These are phyloP conservation scores for Salvator merianae DNA, from an alignment of 2,113 vertebrate genomes.

Conservation along the genomic window DNA sequence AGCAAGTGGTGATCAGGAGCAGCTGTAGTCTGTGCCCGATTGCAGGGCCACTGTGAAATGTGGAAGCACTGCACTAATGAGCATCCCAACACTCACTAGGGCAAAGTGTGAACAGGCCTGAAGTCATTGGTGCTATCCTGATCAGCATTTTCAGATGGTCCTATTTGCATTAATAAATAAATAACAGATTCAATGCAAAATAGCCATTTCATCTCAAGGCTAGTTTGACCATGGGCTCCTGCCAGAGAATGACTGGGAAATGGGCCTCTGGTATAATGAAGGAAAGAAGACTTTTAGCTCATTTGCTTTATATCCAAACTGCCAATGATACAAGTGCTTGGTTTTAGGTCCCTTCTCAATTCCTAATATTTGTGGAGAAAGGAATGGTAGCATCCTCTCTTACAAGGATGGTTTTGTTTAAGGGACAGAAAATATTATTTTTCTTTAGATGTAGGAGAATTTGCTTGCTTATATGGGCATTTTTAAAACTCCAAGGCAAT, in stretches of 20 bases:
- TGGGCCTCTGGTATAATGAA: background rate
- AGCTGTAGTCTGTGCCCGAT: no score
- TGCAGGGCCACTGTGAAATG: no score
- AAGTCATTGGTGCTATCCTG: background rate
- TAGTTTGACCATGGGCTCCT: background rate
- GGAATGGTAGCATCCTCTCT: constrained; percentile 13
- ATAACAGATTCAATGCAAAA: background rate
- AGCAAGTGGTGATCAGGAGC: no score
- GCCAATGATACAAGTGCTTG: no score
- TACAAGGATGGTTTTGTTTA: background rate
- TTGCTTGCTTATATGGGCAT: constrained; percentile 15
- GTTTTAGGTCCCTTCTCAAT: background rate
- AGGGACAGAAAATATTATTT: constrained; percentile 8
- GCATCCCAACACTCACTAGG: no score
- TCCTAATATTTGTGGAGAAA: background rate
- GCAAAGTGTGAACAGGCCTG: no score
- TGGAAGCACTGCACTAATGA: no score
- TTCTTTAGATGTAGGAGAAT: background rate
- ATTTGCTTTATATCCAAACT: background rate
- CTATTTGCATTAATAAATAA: background rate
- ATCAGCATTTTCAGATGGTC: background rate
- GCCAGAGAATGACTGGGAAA: background rate
- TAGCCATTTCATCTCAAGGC: background rate
- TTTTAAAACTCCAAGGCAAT: constrained; percentile 29
- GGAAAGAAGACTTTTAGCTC: background rate